Base-by-base conservation (phyloP, 2,113 vertebrate species). In the Centropristis striata region DNA sequence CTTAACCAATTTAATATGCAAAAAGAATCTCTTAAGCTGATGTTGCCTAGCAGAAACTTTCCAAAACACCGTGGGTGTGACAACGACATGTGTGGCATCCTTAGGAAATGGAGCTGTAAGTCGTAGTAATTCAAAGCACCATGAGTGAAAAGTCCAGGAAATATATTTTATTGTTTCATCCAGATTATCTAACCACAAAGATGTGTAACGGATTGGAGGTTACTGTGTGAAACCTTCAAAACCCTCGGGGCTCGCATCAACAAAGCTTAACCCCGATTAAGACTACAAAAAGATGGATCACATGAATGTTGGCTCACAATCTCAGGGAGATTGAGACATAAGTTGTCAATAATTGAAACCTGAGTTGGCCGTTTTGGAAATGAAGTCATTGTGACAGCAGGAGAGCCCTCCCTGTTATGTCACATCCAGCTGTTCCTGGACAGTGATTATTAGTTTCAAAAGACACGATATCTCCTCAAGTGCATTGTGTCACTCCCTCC, bases 381-480 rank as follows among this genome's bases (percentile, higher is more conserved):
- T 88, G 67, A 87, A 81, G 80, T 90, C 81, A 86, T 80, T 61
- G 47, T 23, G 63, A 81, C 44, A 65, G 68, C 41, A 28, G 59
- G 53, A 59, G 64, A 82, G 44, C 42, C 70, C 80, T 85, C 77
- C 81, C 79, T 85, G 61, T 90, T 82, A 90, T 86, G 82, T 92
- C 87, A 92, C 39, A 66, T 37, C 81, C 88, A 92, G 81, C 88
- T 91, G 90, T 75, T 86, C 66, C 78, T 60, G 47, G 80, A 80
- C 47, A 49, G 28, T 13, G 27, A 81, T 77, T 74, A 75, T 81
- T 76, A 66, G 60, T 72, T 85, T 72, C 42, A 80, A 58, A 85
- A 71, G 63, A 70, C 47, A 69, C 47, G 4, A 57, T 47, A 80
- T 84, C 46, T 65, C 55, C 74, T 20, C 21, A 66, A 61, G 51